phyloP scores from a whole-genome alignment of 2,113 vertebrate species.

The Limanda limanda region DNA sequence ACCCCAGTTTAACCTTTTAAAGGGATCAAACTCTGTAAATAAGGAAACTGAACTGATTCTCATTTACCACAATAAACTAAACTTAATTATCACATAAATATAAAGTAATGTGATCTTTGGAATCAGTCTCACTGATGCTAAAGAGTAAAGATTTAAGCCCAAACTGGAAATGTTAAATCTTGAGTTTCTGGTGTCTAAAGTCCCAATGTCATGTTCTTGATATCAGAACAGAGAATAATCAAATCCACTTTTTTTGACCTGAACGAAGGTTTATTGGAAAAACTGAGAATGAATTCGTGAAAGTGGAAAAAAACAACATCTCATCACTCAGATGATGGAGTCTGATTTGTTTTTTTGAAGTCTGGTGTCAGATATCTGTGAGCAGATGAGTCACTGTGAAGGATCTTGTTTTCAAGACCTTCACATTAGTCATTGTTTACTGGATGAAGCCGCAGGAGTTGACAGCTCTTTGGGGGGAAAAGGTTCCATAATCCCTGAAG shows the following conservation, averaged over 20 bases:
- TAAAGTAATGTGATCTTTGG: not conserved
- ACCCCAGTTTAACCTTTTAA: too few relatives aligned
- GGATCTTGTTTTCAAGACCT: slow-evolving; percentile 22
- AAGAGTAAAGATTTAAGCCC: too few relatives aligned
- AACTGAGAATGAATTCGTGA: not conserved
- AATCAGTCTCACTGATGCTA: too few relatives aligned
- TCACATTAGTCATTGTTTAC: slow-evolving; percentile 21
- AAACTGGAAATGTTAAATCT: too few relatives aligned
- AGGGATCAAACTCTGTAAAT: too few relatives aligned
- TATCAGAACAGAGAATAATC: too few relatives aligned
- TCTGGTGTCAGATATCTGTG: not conserved
- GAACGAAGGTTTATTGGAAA: not conserved
- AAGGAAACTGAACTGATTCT: too few relatives aligned
- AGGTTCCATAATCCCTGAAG: not conserved
- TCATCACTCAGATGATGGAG: not conserved
- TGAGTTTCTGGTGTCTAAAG: too few relatives aligned
- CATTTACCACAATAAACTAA: not conserved
- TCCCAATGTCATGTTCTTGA: too few relatives aligned
- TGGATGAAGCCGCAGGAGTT: slow-evolving; percentile 5
- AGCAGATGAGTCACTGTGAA: slow-evolving; percentile 23
- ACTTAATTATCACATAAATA: not conserved
- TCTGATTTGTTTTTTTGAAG: not conserved
- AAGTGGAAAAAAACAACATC: not conserved
- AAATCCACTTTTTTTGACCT: not conserved
- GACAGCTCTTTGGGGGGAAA: not conserved